Conservation (phyloP, 2,113 vertebrate genomes). For the Dascyllus trimaculatus region DNA sequence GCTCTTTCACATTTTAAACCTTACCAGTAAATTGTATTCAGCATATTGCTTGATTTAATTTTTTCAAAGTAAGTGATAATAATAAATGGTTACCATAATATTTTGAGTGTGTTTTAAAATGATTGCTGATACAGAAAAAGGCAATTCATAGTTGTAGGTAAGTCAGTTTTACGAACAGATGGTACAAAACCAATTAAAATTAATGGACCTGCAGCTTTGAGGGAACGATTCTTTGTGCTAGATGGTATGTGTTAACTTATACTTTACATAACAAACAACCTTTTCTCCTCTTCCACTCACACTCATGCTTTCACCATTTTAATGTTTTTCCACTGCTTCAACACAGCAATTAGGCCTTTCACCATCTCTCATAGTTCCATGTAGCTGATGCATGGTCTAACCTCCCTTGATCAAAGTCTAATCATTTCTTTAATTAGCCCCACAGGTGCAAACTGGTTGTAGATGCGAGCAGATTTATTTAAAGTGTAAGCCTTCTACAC, state of each 20-base stretch:
- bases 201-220: too few relatives aligned
- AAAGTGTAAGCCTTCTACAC: not conserved
- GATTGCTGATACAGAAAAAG: too few relatives aligned
- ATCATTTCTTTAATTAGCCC: slow-evolving; percentile 72
- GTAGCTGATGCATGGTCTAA: slow-evolving; percentile 36
- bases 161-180: too few relatives aligned
- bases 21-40: too few relatives aligned
- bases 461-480: slow-evolving; percentile 48
- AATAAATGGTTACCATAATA: too few relatives aligned
- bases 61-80: too few relatives aligned
- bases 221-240: not conserved
- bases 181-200: too few relatives aligned
- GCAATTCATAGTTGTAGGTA: too few relatives aligned
- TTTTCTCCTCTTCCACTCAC: slow-evolving; percentile 33
- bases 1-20: too few relatives aligned
- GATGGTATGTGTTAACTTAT: not conserved
- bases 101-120: too few relatives aligned
- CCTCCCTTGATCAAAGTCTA: slow-evolving; percentile 63
- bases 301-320: not conserved
- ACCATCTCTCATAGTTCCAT: slow-evolving; percentile 38
- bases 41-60: too few relatives aligned
- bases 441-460: slow-evolving; percentile 52
- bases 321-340: not conserved
- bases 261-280: slow-evolving; percentile 18
- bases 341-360: slow-evolving; percentile 32